Conservation (phyloP, 1,140 invertebrate genomes). For the Paralvinella palmiformis region DNA sequence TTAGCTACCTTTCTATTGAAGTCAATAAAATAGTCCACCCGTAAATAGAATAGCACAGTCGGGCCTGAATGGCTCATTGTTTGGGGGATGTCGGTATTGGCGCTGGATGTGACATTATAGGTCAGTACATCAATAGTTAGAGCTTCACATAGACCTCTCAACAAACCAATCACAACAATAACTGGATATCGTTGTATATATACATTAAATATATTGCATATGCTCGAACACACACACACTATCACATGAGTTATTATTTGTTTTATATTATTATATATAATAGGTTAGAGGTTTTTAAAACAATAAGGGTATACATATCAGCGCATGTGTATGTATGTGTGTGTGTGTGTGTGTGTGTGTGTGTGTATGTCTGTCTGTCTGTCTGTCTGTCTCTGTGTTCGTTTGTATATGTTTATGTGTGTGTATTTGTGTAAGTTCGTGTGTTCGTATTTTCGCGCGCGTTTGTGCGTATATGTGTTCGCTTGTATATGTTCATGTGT, state of each 20-base stretch:
- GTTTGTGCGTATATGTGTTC: not conserved
- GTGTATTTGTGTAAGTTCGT: not conserved
- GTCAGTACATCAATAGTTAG: not conserved
- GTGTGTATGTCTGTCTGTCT: constrained; percentile 10
- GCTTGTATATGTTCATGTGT: constrained; percentile 5
- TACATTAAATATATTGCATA: too few species aligned
- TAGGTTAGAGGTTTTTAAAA: too few species aligned
- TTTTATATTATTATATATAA: not conserved
- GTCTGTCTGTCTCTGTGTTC: constrained; percentile 12
- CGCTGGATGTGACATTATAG: not conserved
- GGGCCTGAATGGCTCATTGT: too few species aligned
- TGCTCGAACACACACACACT: too few species aligned
- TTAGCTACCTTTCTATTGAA: too few species aligned
- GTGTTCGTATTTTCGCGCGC: not conserved
- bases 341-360: constrained; percentile 3
- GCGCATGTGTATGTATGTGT: not conserved
- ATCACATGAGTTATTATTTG: too few species aligned
- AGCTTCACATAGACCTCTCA: not conserved
- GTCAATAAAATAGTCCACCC: too few species aligned
- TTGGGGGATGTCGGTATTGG: too few species aligned
- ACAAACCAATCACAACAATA: too few species aligned
- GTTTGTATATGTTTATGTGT: not conserved
- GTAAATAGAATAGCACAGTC: too few species aligned
- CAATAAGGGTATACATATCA: not conserved
- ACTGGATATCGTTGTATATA: too few species aligned